A percentile compares a stretch with the other conserved stretches of the same genome.
phyloP scores from a whole-genome alignment of 37 sponge, comb jelly and placozoan species.

The Aphrocallistes beatrix region DNA sequence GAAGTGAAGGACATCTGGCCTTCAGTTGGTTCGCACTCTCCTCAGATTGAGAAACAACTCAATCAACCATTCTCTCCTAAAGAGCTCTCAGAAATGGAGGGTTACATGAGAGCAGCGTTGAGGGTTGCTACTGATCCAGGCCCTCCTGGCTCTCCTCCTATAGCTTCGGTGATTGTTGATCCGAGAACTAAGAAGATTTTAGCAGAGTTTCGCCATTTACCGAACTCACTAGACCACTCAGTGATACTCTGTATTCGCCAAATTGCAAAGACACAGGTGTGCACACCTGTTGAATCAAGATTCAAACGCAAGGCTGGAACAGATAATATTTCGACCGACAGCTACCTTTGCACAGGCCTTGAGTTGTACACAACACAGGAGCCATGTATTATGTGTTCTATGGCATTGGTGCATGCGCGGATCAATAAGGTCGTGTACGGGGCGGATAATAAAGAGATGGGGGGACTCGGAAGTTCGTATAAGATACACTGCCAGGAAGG shows the following conservation, averaged over 20 bases:
- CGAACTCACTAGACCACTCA: slow-evolving; percentile 47
- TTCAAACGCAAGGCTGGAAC: background rate
- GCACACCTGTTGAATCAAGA: slow-evolving; percentile 37
- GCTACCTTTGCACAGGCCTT: slow-evolving; percentile 86
- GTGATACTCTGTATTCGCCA: slow-evolving; percentile 74
- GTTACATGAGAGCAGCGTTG: slow-evolving; percentile 55
- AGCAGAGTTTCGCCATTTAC: slow-evolving; percentile 33
- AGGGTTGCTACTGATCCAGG: slow-evolving; percentile 16
- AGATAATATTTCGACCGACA: background rate
- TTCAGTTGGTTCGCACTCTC: background rate
- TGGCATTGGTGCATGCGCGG: slow-evolving; percentile 93
- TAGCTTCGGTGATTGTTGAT: slow-evolving; percentile 67
- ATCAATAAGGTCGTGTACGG: slow-evolving; percentile 75
- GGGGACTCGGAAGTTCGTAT: slow-evolving; percentile 56
- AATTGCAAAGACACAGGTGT: slow-evolving; percentile 62
- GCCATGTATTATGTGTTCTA: slow-evolving; percentile 95
- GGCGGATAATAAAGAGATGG: slow-evolving; percentile 21
- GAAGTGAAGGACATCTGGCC: slow-evolving; percentile 49
- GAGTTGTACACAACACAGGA: slow-evolving; percentile 70
- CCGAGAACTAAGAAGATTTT: slow-evolving; percentile 28
- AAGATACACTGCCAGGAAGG: slow-evolving; percentile 60
- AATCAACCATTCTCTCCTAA: slow-evolving; percentile 31
- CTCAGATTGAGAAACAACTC: slow-evolving; percentile 45
- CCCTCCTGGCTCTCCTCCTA: background rate
- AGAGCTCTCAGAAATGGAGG: slow-evolving; percentile 29